A percentile compares a stretch with the other conserved stretches of the same genome.
phyloP scores from a whole-genome alignment of 92 coral and sea anemone species.

The Ricordea florida region DNA sequence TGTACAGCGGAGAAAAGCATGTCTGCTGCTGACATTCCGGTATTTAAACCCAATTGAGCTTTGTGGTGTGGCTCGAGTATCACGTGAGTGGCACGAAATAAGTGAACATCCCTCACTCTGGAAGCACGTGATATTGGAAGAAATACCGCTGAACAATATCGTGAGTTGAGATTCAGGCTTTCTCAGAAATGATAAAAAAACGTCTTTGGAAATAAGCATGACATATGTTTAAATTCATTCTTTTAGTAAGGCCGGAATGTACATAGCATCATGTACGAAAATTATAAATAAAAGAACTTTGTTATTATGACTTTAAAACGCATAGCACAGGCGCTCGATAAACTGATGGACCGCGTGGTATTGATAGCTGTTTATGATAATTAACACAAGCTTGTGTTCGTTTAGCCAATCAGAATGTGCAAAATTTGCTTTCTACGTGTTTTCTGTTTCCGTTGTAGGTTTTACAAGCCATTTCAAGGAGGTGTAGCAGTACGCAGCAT shows the following conservation, averaged over 20 bases:
- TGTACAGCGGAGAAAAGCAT: conserved; percentile 34
- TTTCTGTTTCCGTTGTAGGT: conserved; percentile 16
- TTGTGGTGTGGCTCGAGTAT: conserved; percentile 83
- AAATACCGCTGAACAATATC: conserved; percentile 66
- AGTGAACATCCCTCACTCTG: conserved; percentile 80
- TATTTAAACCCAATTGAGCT: conserved; percentile 75
- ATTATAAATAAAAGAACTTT: no score
- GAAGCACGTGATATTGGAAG: conserved; percentile 59
- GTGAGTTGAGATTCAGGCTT: conserved; percentile 35
- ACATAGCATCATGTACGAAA: no score
- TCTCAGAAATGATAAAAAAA: no score
- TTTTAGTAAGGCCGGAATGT: no score
- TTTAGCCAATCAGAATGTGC: no score
- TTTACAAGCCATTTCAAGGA: conserved; percentile 55
- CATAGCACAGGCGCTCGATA: no score
- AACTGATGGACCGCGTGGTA: no score
- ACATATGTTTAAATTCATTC: not conserved
- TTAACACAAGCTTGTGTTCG: no score
- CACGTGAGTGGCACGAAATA: conserved; percentile 80
- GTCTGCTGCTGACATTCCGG: conserved; percentile 63
- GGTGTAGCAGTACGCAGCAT: conserved; percentile 52
- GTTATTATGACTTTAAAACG: no score
- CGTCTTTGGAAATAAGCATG: not conserved
- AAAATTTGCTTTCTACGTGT: no score
- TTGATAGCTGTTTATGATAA: no score